Evolutionary conservation across 1,140 invertebrate species (phyloP).

Genomic region (Nasonia longicornis): DNA sequence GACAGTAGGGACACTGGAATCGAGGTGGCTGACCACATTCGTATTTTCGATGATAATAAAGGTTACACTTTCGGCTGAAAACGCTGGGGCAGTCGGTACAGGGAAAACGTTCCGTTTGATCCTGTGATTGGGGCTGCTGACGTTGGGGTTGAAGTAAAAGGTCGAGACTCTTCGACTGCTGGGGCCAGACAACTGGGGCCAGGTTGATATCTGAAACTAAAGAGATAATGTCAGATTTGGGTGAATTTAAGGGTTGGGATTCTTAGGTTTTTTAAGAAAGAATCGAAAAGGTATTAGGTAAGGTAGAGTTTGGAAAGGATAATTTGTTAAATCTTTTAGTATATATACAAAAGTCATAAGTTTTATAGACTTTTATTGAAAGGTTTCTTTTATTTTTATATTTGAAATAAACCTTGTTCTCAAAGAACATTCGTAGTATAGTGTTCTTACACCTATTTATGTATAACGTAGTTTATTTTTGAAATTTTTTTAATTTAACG

Average conservation of each 20-base stretch:
- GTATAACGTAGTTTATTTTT: too few species aligned
- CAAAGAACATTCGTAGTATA: not conserved
- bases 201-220: not conserved
- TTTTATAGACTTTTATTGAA: not conserved
- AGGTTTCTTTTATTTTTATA: not conserved
- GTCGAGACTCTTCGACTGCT: not conserved
- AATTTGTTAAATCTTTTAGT: too few species aligned
- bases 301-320: not conserved
- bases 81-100: constrained; percentile 68
- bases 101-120: constrained; percentile 1
- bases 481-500: too few species aligned
- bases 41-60: constrained; percentile 67
- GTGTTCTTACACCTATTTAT: too few species aligned
- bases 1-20: constrained; percentile 61
- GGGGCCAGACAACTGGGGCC: not conserved
- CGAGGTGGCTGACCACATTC: constrained; percentile 26
- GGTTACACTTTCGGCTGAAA: constrained; percentile 67
- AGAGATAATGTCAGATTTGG: not conserved
- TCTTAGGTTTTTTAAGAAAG: not conserved
- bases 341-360: too few species aligned
- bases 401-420: not conserved
- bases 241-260: not conserved
- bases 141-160: not conserved
- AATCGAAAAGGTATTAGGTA: not conserved
- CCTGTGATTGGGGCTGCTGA: not conserved